Evolutionary conservation across 2,797 vertebrate genomes (phyloP).

Genomic region (Onychomys torridus): DNA sequence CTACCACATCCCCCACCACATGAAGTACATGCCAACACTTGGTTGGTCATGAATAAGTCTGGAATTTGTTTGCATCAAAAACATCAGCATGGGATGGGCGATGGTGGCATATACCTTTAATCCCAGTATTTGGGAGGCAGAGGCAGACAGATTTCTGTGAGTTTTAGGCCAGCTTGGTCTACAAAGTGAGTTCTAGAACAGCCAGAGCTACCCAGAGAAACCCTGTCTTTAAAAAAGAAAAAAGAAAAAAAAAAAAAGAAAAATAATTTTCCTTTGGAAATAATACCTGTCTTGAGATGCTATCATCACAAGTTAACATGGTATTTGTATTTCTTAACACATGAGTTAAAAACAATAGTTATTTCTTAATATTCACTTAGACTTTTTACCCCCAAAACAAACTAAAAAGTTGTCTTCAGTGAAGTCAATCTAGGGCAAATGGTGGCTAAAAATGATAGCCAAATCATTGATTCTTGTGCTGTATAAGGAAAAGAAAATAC

Average conservation of each 20-base stretch:
- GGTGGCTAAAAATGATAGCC: slow-evolving; percentile 64
- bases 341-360: slow-evolving; percentile 49
- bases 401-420: slow-evolving; percentile 70
- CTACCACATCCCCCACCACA: background rate
- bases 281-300: slow-evolving; percentile 65
- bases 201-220: background rate
- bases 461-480: slow-evolving; percentile 67
- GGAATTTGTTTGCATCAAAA: background rate
- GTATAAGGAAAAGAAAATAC: slow-evolving; percentile 74
- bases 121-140: background rate
- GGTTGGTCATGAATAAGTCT: background rate
- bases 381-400: slow-evolving; percentile 74
- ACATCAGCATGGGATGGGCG: background rate
- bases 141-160: background rate
- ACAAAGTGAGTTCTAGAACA: background rate
- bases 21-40: background rate
- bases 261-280: slow-evolving; percentile 63
- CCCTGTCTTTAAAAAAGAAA: background rate
- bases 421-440: slow-evolving; percentile 65
- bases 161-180: background rate
- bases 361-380: slow-evolving; percentile 69
- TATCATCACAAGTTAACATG: slow-evolving; percentile 72
- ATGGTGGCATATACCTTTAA: background rate
- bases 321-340: slow-evolving; percentile 68
- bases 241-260: background rate